A percentile compares a stretch with the other conserved stretches of the same genome.
Evolutionary conservation across 2,888 invertebrate genomes (phyloP).

Genomic region (Prenolepis imparis): DNA sequence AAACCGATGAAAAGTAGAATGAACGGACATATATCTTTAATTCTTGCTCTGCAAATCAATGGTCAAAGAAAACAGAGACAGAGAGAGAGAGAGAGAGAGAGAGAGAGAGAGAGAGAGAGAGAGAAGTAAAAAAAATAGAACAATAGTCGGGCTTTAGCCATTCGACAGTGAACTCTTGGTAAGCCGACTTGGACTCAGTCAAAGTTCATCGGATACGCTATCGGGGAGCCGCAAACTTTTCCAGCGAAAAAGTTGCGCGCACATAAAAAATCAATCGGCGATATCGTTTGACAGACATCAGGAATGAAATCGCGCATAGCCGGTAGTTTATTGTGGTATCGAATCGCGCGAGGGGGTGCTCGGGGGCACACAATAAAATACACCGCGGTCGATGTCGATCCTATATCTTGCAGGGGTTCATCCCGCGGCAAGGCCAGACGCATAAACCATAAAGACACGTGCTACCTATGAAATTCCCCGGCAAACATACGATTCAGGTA

Average conservation of each 20-base stretch:
- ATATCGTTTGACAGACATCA: constrained; percentile 52
- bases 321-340: constrained; percentile 60
- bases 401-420: constrained; percentile 70
- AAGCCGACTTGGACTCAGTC: constrained; percentile 44
- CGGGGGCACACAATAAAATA: constrained; percentile 71
- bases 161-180: constrained; percentile 65
- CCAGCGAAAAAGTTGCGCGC: constrained; percentile 40
- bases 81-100: constrained; percentile 19
- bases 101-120: constrained; percentile 16
- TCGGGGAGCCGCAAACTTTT: constrained; percentile 37
- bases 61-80: neutral
- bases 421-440: constrained; percentile 72
- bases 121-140: neutral
- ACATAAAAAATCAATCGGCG: constrained; percentile 57
- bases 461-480: constrained; percentile 72
- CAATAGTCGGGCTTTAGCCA: constrained; percentile 33
- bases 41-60: constrained; percentile 30
- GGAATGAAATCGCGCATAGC: constrained; percentile 28
- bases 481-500: constrained; percentile 62
- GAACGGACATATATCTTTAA: constrained; percentile 9
- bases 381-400: constrained; percentile 64
- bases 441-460: constrained; percentile 80
- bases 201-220: constrained; percentile 38
- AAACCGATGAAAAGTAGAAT: neutral
- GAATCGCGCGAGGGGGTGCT: constrained; percentile 61